Conservation (phyloP, 2,888 invertebrate genomes). For the Neuroscelio doddi region DNA sequence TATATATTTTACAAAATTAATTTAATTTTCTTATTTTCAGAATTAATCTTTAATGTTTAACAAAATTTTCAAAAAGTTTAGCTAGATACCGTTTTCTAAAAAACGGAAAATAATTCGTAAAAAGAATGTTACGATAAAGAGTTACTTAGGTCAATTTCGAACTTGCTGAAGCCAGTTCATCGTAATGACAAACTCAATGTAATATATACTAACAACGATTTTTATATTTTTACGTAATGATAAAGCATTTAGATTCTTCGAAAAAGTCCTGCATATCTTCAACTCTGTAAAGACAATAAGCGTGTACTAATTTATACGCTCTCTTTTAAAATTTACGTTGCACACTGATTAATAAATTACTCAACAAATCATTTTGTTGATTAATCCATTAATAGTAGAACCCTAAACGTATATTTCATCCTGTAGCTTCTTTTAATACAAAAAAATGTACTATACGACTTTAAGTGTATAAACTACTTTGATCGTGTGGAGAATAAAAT, state of each 20-base stretch:
- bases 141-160: background rate
- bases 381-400: no score
- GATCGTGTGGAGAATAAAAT: constrained; percentile 24
- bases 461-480: constrained; percentile 23
- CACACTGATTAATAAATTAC: no score
- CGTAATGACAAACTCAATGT: background rate
- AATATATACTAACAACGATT: constrained; percentile 3
- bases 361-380: no score
- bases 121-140: no score
- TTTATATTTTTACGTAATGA: background rate
- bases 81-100: no score
- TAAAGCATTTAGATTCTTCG: background rate
- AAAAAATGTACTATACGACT: constrained; percentile 29
- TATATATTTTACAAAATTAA: background rate
- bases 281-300: constrained; percentile 61
- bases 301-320: constrained; percentile 53
- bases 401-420: background rate
- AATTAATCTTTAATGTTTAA: no score
- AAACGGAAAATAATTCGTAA: no score
- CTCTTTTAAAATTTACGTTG: constrained; percentile 41
- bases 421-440: constrained; percentile 1
- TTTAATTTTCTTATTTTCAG: no score
- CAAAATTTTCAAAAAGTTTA: no score
- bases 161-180: background rate
- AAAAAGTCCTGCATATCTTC: constrained; percentile 13